Evolutionary conservation across 2,113 vertebrate genomes (phyloP), one percentile per base, ranked within the genome.

Genomic region (Charina bottae): DNA sequence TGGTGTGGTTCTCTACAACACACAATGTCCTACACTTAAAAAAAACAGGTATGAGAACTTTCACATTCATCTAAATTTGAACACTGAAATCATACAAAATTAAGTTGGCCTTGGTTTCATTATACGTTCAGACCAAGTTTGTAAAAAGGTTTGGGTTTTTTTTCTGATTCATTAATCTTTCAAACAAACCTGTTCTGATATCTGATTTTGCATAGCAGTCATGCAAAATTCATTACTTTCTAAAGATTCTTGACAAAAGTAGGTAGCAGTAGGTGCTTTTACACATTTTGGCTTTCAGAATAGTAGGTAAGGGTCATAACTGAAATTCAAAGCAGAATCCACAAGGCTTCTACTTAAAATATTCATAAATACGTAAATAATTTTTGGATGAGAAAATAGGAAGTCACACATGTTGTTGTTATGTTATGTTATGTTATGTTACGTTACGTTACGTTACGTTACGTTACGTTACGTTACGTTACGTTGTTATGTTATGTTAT

Each of bases 91-190:
- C 55, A 92, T 83, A 87, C 62, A 91, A 93, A 92, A 92, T 90
- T 90, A 53, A 93, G 46, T 62, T 56, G 33, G 84, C 56, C 72
- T 92, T 92, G 84, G 84, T 90, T 92, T 87, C 88, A 87, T 89
- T 92, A 87, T 49, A 90, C 53, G 87, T 62, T 92, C 64, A 62
- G 83, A 86, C 64, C 33, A 86, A 42, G 62, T 56, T 93, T 83
- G 86, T 84, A 90, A n/a, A 93, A 93, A 92, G 89, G 55, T n/a
- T n/a, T n/a, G n/a, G n/a, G n/a, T n/a, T 24, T 78, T 90, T 89
- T 54, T 64, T 92, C 55, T 87, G 89, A 8, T 46, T 93, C 88
- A 93, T 87, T 84, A 90, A 93, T 92, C 88, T 93, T 93, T 90
- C 83, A 90, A 90, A n/a, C 19, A 92, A 89, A 83, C 62, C n/a